A percentile compares a stretch with the other conserved stretches of the same genome.
phyloP scores from a whole-genome alignment of 2,797 vertebrate species.

The Amblyopsis hoosieri region DNA sequence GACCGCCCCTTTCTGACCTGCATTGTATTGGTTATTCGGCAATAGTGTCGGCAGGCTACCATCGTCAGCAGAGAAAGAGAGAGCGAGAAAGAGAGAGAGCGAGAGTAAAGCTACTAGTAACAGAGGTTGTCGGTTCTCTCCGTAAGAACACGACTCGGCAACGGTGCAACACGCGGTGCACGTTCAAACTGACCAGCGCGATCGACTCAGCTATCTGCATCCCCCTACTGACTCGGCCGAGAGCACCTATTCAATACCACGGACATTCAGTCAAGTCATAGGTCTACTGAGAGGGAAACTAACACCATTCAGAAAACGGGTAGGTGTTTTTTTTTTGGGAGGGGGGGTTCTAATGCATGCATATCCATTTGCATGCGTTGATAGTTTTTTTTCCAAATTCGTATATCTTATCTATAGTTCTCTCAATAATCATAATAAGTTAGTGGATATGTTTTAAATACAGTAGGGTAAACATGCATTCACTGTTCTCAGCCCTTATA shows the following conservation, averaged over 20 bases:
- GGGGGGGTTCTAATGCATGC: neutral
- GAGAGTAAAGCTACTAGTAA: neutral
- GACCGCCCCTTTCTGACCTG: too few relatives aligned
- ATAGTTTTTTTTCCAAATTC: too few relatives aligned
- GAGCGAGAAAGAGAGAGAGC: slow-evolving; percentile 1
- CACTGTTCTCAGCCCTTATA: too few relatives aligned
- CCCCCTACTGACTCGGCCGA: neutral
- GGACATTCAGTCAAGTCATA: neutral
- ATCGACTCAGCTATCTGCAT: slow-evolving; percentile 9
- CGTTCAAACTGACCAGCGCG: slow-evolving; percentile 71
- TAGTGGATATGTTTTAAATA: too few relatives aligned
- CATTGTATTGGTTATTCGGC: too few relatives aligned
- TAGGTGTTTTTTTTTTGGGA: slow-evolving; percentile 21
- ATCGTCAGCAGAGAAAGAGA: slow-evolving; percentile 17
- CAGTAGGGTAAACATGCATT: neutral
- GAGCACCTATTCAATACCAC: neutral
- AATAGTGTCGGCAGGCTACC: too few relatives aligned
- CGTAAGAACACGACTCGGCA: slow-evolving; percentile 7
- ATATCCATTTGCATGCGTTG: neutral
- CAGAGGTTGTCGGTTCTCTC: neutral
- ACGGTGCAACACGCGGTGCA: slow-evolving; percentile 54
- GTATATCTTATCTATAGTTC: neutral
- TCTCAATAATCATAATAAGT: too few relatives aligned
- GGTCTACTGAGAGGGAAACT: slow-evolving; percentile 11
- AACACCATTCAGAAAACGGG: slow-evolving; percentile 11